Evolutionary conservation across 2,797 vertebrate species (phyloP).

Genomic region (Centroberyx gerrardi): DNA sequence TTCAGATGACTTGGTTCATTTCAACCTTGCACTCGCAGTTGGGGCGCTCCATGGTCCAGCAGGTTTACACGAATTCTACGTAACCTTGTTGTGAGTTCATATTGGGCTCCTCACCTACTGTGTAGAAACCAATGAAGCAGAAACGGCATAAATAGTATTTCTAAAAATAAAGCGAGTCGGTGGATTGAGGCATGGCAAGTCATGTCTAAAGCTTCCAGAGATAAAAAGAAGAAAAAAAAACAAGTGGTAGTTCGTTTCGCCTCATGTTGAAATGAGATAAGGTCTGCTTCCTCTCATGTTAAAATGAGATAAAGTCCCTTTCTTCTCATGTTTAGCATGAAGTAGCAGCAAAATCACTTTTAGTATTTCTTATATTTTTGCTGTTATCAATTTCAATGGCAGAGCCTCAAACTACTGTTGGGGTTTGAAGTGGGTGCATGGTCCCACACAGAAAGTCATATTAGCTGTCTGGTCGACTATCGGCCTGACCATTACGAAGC

Average conservation of each 20-base stretch:
- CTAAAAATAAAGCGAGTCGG: constrained; percentile 62
- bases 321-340: not conserved
- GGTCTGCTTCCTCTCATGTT: constrained; percentile 11
- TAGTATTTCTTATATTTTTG: constrained; percentile 8
- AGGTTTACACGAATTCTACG: constrained; percentile 48
- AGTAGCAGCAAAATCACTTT: constrained; percentile 2
- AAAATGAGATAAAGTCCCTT: constrained; percentile 29
- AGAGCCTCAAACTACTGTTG: constrained; percentile 16
- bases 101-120: constrained; percentile 44
- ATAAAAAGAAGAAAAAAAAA: constrained; percentile 12
- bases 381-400: constrained; percentile 8
- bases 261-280: constrained; percentile 39
- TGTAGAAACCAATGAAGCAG: constrained; percentile 51
- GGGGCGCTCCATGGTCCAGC: constrained; percentile 35
- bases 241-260: constrained; percentile 41
- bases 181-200: constrained; percentile 40
- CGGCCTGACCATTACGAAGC: constrained; percentile 32
- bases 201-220: constrained; percentile 28
- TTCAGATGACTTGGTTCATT: constrained; percentile 39
- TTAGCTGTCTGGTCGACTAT: not conserved
- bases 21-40: constrained; percentile 27
- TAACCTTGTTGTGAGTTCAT: constrained; percentile 48
- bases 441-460: not conserved
- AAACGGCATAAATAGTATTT: constrained; percentile 55
- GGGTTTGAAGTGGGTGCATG: constrained; percentile 3